Percentiles rank a stretch among this genome's conserved stretches.
Conservation (phyloP, 2,113 vertebrate genomes). For the Neotoma lepida region DNA sequence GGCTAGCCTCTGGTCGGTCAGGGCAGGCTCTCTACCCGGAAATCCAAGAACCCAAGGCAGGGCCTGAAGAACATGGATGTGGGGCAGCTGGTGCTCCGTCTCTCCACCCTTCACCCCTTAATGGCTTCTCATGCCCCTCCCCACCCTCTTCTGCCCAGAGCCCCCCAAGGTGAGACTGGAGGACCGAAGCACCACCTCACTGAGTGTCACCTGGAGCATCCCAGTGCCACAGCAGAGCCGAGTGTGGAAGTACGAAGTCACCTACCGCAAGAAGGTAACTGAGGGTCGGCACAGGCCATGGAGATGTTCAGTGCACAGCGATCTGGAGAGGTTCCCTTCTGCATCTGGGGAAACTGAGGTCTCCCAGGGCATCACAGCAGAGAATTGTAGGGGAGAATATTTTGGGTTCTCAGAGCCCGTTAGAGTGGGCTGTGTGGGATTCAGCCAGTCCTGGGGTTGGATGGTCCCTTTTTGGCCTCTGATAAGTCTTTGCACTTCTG, state of each 20-base stretch:
- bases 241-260: conserved; percentile 92
- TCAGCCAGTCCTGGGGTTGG: not conserved
- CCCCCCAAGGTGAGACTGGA: conserved; percentile 93
- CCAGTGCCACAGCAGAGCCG: conserved; percentile 84
- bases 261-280: conserved; percentile 95
- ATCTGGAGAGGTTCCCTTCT: not conserved
- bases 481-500: not conserved
- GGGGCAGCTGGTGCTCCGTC: not conserved
- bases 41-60: not conserved
- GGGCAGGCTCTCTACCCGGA: not conserved
- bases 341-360: not conserved
- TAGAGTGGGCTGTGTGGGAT: not conserved
- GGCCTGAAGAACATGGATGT: not conserved
- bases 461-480: not conserved
- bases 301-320: accelerated
- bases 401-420: not conserved
- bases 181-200: conserved; percentile 86
- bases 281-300: accelerated
- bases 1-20: too few relatives aligned
- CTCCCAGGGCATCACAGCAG: not conserved
- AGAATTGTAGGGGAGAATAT: not conserved
- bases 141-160: conserved; percentile 80
- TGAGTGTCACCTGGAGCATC: conserved; percentile 93
- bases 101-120: too few relatives aligned
- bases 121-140: not conserved